Base-by-base conservation (phyloP, 1,140 invertebrate species). In the Mya arenaria region DNA sequence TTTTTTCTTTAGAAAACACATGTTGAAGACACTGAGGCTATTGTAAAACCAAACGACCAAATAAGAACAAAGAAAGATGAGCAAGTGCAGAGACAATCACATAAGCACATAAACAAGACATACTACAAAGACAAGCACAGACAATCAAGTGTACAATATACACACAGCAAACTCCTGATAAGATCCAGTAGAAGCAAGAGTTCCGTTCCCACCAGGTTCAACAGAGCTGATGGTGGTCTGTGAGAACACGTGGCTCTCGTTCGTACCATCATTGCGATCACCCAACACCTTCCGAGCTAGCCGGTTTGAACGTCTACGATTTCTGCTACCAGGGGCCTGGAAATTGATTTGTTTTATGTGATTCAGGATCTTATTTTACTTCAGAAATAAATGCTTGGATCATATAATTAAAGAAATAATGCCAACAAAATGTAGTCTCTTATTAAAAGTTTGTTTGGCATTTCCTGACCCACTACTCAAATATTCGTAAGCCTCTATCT, bases 151-250 rank as follows among this genome's bases (percentile, higher is more conserved):
- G n/a, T n/a, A n/a, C n/a, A n/a, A n/a, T n/a, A n/a, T 87, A 88
- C 88, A 87, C 81, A 89, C 88, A 84, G 88, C 83, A 85, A 89
- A 89, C 37, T 89, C 88, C 62, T 88, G 85, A 63, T 89, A 89
- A 30, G 88, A 84, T 72, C 84, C 83, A 17, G 66, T 85, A 4
- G 88, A 86, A n/a, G 82, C 84, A 25, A 88, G 55, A 28, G 82
- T 82, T 19, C 75, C 56, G 65, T 84, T 84, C 74, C 83, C 79
- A 79, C 72, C 84, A 65, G 63, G 55, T 39, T 32, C 74, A 39
- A 62, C 74, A 23, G 60, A 72, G 85, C 86, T 87, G 73, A 87
- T 83, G 62, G 87, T 89, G 32, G 87, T 87, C 66, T 87, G 86
- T 52, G 82, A 84, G 78, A 88, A 88, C 66, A 85, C 66, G 48